Evolutionary conservation across 2,113 vertebrate species (phyloP), one percentile per base, ranked within the genome.

Genomic region (Cercocebus atys): DNA sequence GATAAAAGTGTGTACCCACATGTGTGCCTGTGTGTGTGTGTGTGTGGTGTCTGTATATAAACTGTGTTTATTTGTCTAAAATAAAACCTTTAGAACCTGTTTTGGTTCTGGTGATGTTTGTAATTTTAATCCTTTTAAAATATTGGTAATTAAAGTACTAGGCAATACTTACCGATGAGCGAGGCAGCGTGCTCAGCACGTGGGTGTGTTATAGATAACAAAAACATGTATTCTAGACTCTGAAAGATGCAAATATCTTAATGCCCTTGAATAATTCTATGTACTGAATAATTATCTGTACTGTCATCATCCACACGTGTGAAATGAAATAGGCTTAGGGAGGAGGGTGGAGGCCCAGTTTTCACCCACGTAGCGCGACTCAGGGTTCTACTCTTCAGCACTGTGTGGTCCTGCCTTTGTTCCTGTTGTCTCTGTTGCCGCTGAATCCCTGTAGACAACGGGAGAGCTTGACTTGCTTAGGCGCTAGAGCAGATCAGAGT

Each of bases 71-170:
- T 75, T 96, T 92, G 78, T 45, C 55, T 88, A 14, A 93, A 83
- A 38, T 72, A 35, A 66, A 30, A 70, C 35, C 78, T 88, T 50
- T n/a, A 52, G 57, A 79, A 89, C 91, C 93, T 88, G 32, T 57
- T 94, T 96, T 90, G 83, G 8, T 72, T 82, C 40, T 90, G 50
- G 0, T 0, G 78, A 73, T 92, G 45, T 55, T 86, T 92, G 84
- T 97, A 27, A 92, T 87, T 94, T 88, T 95, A 45, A 89, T 88
- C 38, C 40, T 89, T 96, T 78, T 57, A 3, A 4, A 66, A 55
- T 88, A 93, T 11, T 70, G 64, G 13, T 66, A 40, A 88, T 72
- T 45, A 91, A 82, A 88, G 38, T 85, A n/a, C 45, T 68, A 94
- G 50, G 30, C 57, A 55, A 25, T 70, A 43, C 40, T 92, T 81